phyloP scores from a whole-genome alignment of 1,140 invertebrate genomes.

The Diorhabda carinulata region DNA sequence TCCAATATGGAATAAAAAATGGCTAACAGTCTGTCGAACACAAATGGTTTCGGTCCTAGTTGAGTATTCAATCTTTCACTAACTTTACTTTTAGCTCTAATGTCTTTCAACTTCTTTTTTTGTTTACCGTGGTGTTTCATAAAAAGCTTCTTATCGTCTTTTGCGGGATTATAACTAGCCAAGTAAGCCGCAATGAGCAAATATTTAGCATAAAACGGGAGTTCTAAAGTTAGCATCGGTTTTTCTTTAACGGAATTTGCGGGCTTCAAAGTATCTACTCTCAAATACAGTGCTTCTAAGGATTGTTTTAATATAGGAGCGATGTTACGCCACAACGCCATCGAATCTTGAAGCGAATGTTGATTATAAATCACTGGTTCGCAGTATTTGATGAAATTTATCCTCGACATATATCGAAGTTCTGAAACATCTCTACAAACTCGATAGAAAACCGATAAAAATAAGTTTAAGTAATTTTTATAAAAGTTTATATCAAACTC shows the following conservation, averaged over 20 bases:
- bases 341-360: slow-evolving; percentile 58
- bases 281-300: slow-evolving; percentile 72
- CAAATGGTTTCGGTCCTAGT: slow-evolving; percentile 76
- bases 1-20: slow-evolving; percentile 90
- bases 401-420: slow-evolving; percentile 65
- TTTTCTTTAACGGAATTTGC: slow-evolving; percentile 38
- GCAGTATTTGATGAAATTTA: slow-evolving; percentile 70
- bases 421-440: slow-evolving; percentile 78
- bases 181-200: slow-evolving; percentile 84
- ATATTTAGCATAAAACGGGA: slow-evolving; percentile 86
- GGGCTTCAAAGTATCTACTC: slow-evolving; percentile 50
- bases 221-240: slow-evolving; percentile 68
- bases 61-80: slow-evolving; percentile 54
- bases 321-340: slow-evolving; percentile 73
- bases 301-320: slow-evolving; percentile 68
- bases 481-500: slow-evolving; percentile 62
- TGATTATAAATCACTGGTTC: slow-evolving; percentile 64
- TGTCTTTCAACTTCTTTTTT: slow-evolving; percentile 55
- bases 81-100: slow-evolving; percentile 53
- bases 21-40: slow-evolving; percentile 76
- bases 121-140: slow-evolving; percentile 69
- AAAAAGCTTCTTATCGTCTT: slow-evolving; percentile 79
- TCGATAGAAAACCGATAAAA: slow-evolving; percentile 75
- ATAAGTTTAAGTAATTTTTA: slow-evolving; percentile 71
- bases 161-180: slow-evolving; percentile 85